phyloP scores from a whole-genome alignment of 1,140 invertebrate genomes.

The Brachystomella parvula region DNA sequence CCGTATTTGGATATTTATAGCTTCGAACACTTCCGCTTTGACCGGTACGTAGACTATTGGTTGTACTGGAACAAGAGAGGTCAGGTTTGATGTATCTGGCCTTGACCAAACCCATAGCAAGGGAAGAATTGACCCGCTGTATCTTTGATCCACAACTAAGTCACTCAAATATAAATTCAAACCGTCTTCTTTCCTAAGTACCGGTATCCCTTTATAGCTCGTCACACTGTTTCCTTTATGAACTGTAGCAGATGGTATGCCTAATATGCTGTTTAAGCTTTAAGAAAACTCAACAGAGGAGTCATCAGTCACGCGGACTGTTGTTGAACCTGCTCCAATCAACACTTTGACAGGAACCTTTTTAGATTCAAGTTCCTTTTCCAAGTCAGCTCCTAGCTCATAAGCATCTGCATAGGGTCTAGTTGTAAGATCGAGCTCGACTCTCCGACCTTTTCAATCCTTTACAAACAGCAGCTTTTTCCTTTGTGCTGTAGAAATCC shows the following conservation, averaged over 20 bases:
- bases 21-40: background rate
- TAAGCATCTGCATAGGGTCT: background rate
- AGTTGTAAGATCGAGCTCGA: background rate
- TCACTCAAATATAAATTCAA: background rate
- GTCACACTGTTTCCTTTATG: background rate
- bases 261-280: background rate
- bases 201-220: background rate
- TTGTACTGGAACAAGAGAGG: background rate
- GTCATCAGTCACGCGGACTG: no score
- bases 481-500: no score
- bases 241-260: background rate
- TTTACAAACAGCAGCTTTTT: background rate
- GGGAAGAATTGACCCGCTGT: background rate
- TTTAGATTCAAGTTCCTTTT: background rate
- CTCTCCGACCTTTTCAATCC: background rate
- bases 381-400: background rate
- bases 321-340: no score
- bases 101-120: no score
- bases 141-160: background rate
- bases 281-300: no score
- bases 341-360: background rate
- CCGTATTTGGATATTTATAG: background rate
- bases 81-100: background rate
- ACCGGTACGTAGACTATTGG: background rate
- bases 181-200: background rate